These are phyloP conservation scores for Nesogale talazaci DNA, from an alignment of 2,113 vertebrate genomes.

Conservation along the genomic window DNA sequence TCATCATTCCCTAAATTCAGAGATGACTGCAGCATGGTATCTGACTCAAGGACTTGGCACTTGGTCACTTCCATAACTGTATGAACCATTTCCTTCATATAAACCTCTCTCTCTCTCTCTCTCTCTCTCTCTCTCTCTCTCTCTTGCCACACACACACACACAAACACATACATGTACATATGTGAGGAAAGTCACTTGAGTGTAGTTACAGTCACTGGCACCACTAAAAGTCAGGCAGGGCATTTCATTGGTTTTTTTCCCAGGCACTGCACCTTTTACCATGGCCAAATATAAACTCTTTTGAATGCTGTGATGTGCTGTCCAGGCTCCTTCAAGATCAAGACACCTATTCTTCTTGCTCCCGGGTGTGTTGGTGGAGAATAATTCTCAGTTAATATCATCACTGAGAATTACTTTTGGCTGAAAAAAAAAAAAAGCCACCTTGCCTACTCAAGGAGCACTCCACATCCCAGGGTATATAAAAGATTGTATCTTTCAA, in stretches of 20 bases:
- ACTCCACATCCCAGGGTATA: neutral
- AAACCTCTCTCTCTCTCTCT: no score
- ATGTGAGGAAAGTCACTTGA: neutral
- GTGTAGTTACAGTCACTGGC: neutral
- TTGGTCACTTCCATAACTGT: no score
- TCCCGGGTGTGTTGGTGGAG: neutral
- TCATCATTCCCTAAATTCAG: no score
- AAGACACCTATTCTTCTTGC: neutral
- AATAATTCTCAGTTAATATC: neutral
- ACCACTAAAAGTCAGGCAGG: neutral
- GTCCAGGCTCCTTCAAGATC: no score
- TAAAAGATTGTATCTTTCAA: neutral
- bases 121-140: no score
- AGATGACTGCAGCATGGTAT: no score
- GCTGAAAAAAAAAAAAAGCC: neutral
- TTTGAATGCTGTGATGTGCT: neutral
- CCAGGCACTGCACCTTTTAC: neutral
- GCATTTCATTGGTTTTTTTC: neutral
- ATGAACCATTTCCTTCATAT: no score
- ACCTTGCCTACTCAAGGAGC: neutral
- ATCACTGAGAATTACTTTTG: neutral
- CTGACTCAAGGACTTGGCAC: no score
- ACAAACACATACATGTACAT: no score
- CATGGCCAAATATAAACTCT: accelerated
- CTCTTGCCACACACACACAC: no score